A percentile compares a stretch with the other conserved stretches of the same genome.
Evolutionary conservation across 2,888 invertebrate species (phyloP).

Genomic region (Melanostoma scalare): DNA sequence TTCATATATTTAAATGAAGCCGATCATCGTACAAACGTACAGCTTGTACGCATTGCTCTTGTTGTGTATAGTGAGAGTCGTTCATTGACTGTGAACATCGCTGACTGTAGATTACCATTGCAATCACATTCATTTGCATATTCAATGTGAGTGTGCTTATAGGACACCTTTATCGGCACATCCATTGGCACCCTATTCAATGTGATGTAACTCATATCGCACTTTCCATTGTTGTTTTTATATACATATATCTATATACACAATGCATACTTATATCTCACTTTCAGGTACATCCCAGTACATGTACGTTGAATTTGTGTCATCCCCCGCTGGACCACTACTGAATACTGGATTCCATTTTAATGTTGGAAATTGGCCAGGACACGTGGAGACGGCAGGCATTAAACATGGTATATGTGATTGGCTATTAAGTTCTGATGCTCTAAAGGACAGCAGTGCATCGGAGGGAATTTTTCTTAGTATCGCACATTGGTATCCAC

Average conservation of each 20-base stretch:
- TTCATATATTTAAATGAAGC: not conserved
- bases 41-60: conserved; percentile 13
- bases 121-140: conserved; percentile 57
- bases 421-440: conserved; percentile 93
- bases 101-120: conserved; percentile 27
- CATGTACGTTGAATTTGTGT: conserved; percentile 93
- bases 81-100: conserved; percentile 33
- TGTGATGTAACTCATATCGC: conserved; percentile 52
- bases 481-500: conserved; percentile 97
- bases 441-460: conserved; percentile 89
- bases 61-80: not conserved
- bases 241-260: conserved; percentile 1
- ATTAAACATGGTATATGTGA: conserved; percentile 93
- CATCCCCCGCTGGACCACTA: conserved; percentile 93
- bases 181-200: conserved; percentile 32
- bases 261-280: conserved; percentile 20
- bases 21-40: not conserved
- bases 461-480: conserved; percentile 95
- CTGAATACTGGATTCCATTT: conserved; percentile 97
- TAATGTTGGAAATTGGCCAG: conserved; percentile 97
- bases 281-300: conserved; percentile 89
- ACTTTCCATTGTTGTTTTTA: conserved; percentile 37
- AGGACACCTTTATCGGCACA: conserved; percentile 46
- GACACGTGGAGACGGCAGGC: conserved; percentile 94
- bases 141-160: conserved; percentile 29